phyloP scores from a whole-genome alignment of 2,113 vertebrate species.

The Brachyhypopomus occidentalis region DNA sequence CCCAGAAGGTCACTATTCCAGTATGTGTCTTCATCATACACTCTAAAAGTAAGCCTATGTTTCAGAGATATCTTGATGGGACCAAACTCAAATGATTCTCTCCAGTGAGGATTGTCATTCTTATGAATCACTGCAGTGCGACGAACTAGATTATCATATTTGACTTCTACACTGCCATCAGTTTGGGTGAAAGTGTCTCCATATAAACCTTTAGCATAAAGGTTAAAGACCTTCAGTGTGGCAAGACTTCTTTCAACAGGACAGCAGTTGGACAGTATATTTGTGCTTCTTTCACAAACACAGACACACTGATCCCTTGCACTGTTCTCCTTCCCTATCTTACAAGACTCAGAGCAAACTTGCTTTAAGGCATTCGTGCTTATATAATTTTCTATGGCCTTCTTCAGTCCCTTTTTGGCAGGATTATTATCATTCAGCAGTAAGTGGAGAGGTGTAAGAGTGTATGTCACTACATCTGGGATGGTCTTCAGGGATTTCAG shows the following conservation, averaged over 20 bases:
- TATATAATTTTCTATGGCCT: slow-evolving; percentile 73
- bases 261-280: slow-evolving; percentile 71
- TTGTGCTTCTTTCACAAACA: slow-evolving; percentile 57
- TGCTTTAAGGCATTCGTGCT: slow-evolving; percentile 59
- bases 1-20: slow-evolving; percentile 72
- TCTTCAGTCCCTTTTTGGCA: slow-evolving; percentile 56
- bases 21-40: slow-evolving; percentile 69
- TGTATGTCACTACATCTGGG: slow-evolving; percentile 68
- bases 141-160: slow-evolving; percentile 24
- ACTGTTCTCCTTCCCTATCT: slow-evolving; percentile 53
- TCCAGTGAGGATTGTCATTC: slow-evolving; percentile 70
- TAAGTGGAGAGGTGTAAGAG: slow-evolving; percentile 69
- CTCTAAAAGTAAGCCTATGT: slow-evolving; percentile 56
- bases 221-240: slow-evolving; percentile 61
- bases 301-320: slow-evolving; percentile 69
- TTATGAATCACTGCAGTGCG: slow-evolving; percentile 53
- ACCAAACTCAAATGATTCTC: slow-evolving; percentile 59
- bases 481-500: slow-evolving; percentile 44
- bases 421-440: slow-evolving; percentile 44
- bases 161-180: slow-evolving; percentile 68
- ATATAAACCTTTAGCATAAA: slow-evolving; percentile 57
- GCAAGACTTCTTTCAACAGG: slow-evolving; percentile 69
- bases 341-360: slow-evolving; percentile 65
- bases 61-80: slow-evolving; percentile 43
- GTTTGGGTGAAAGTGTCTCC: slow-evolving; percentile 53